Evolutionary conservation across 2,113 vertebrate species (phyloP).

Genomic region (Arothron firmamentum): DNA sequence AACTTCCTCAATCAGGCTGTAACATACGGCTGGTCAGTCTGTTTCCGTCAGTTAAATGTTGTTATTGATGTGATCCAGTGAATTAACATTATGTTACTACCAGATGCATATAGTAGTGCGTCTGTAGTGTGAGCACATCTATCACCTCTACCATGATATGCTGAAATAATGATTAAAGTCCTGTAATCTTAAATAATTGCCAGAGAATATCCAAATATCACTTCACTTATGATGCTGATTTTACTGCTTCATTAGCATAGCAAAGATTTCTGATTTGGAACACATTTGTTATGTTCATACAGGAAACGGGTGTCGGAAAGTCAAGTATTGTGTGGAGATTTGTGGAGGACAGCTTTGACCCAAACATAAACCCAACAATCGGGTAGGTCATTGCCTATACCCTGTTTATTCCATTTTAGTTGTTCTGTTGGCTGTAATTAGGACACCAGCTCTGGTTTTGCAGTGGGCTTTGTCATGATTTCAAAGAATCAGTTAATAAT

Average conservation of each 20-base stretch:
- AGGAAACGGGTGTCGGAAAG: constrained; percentile 95
- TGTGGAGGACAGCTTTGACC: constrained; percentile 95
- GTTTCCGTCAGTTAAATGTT: background rate
- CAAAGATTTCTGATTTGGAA: constrained; percentile 22
- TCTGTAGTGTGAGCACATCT: no score
- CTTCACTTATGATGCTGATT: no score
- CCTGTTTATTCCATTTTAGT: background rate
- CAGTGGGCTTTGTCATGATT: no score
- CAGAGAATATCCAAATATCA: no score
- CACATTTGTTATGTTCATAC: constrained; percentile 34
- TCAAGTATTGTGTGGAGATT: constrained; percentile 95
- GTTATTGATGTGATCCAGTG: background rate
- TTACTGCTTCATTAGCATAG: background rate
- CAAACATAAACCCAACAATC: constrained; percentile 97
- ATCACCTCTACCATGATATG: no score
- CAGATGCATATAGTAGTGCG: no score
- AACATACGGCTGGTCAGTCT: background rate
- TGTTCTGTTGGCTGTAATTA: background rate
- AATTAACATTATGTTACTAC: no score
- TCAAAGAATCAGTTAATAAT: no score
- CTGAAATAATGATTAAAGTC: no score
- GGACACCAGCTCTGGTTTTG: no score
- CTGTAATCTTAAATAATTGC: no score
- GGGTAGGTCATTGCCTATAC: constrained; percentile 76
- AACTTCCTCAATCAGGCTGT: background rate